A percentile compares a stretch with the other conserved stretches of the same genome.
Evolutionary conservation across 2,797 vertebrate species (phyloP).

Genomic region (Cyclopterus lumpus): DNA sequence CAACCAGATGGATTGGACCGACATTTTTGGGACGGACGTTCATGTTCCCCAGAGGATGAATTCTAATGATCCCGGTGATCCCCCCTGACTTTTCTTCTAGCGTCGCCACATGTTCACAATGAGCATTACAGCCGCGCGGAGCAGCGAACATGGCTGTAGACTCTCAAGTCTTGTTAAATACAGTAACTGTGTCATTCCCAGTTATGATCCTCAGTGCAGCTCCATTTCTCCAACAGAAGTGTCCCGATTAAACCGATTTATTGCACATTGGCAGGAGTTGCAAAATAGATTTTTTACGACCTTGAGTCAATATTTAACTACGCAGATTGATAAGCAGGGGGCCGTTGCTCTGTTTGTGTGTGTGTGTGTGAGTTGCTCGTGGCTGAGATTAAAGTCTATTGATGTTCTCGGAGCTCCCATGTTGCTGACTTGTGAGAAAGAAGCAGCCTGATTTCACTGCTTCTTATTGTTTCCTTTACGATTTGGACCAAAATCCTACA

Average conservation of each 20-base stretch:
- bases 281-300: constrained; percentile 45
- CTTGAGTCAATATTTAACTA: constrained; percentile 67
- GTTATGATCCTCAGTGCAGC: neutral
- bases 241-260: constrained; percentile 6
- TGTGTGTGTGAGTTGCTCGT: constrained; percentile 20
- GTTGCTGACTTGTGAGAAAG: constrained; percentile 1
- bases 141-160: neutral
- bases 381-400: constrained; percentile 50
- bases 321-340: constrained; percentile 1
- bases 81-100: neutral
- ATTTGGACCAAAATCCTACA: constrained; percentile 44
- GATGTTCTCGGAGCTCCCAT: constrained; percentile 16
- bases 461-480: constrained; percentile 64
- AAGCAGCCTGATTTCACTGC: neutral
- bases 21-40: neutral
- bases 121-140: constrained; percentile 1
- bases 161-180: neutral
- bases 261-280: neutral
- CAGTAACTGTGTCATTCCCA: neutral
- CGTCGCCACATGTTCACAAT: neutral
- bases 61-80: neutral
- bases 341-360: constrained; percentile 11
- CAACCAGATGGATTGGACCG: too few relatives aligned
- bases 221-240: neutral
- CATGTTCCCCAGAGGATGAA: neutral